Percentiles rank a stretch among this genome's conserved stretches.
These are phyloP conservation scores for Lasioglossum morio DNA, from an alignment of 2,888 invertebrate species.

Conservation along the genomic window DNA sequence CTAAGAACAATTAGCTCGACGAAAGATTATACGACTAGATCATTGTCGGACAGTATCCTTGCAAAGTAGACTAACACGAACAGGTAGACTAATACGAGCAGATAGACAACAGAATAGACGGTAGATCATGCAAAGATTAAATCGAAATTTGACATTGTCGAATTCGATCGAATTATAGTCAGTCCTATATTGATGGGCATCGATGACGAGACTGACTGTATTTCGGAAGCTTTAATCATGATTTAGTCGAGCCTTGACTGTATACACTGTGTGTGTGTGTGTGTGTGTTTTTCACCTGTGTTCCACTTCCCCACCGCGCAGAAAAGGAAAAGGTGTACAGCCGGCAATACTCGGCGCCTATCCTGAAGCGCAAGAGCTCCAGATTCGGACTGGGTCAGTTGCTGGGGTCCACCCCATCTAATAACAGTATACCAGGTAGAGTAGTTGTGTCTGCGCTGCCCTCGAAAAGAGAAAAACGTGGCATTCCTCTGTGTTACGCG, in stretches of 20 bases:
- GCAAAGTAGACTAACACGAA: too few relatives aligned
- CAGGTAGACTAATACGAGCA: background rate
- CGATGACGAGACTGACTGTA: background rate
- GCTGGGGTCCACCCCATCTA: constrained; percentile 87
- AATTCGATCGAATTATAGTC: too few relatives aligned
- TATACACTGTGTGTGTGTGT: constrained; percentile 24
- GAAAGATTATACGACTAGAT: too few relatives aligned
- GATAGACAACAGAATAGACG: constrained; percentile 10
- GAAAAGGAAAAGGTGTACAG: constrained; percentile 95
- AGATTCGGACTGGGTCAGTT: constrained; percentile 96
- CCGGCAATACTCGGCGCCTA: constrained; percentile 97
- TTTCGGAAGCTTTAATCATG: background rate
- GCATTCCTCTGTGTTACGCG: constrained; percentile 63
- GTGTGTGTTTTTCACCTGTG: constrained; percentile 52
- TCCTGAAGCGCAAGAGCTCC: constrained; percentile 96
- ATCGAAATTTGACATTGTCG: background rate
- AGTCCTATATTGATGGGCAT: too few relatives aligned
- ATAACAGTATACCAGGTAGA: constrained; percentile 88
- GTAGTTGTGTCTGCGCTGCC: constrained; percentile 81
- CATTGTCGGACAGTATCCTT: too few relatives aligned
- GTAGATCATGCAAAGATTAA: background rate
- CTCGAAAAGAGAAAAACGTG: constrained; percentile 56
- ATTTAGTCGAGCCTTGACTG: constrained; percentile 27
- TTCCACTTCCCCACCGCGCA: constrained; percentile 78
- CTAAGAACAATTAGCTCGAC: too few relatives aligned